phyloP scores from a whole-genome alignment of 2,888 invertebrate genomes.

The Dryococelus australis region DNA sequence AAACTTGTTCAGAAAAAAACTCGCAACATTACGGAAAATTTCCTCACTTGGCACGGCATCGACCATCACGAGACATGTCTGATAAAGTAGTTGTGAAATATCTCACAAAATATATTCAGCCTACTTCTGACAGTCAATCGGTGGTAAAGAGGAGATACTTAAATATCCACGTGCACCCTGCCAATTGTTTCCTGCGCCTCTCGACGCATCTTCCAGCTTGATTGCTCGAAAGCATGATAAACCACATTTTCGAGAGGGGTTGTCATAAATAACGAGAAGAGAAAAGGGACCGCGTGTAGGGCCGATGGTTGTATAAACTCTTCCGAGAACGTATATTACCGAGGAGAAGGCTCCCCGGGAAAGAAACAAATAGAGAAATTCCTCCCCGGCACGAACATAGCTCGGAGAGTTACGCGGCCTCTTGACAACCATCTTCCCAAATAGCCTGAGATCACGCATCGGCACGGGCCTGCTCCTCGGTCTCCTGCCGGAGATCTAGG shows the following conservation, averaged over 20 bases:
- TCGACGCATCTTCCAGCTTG: background rate
- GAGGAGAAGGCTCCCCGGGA: background rate
- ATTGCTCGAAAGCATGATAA: background rate
- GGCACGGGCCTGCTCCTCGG: background rate
- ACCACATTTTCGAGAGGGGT: background rate
- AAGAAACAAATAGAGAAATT: background rate
- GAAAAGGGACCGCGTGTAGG: background rate
- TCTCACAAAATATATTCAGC: too few species aligned
- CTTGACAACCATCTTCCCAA: background rate
- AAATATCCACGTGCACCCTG: background rate
- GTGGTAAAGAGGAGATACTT: too few species aligned
- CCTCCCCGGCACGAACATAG: background rate
- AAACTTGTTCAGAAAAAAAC: too few species aligned
- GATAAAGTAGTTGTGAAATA: too few species aligned
- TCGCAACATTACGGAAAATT: too few species aligned
- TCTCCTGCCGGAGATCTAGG: background rate
- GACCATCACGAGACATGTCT: too few species aligned
- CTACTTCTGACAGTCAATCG: too few species aligned
- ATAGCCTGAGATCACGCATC: background rate
- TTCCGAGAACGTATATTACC: background rate
- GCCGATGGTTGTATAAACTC: conserved; percentile 16
- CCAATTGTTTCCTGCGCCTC: background rate
- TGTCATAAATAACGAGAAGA: conserved; percentile 1
- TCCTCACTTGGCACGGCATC: too few species aligned
- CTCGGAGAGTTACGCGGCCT: background rate